A percentile compares a stretch with the other conserved stretches of the same genome.
These are phyloP conservation scores for Ifrita kowaldi DNA, from an alignment of 2,113 vertebrate genomes.

Conservation along the genomic window DNA sequence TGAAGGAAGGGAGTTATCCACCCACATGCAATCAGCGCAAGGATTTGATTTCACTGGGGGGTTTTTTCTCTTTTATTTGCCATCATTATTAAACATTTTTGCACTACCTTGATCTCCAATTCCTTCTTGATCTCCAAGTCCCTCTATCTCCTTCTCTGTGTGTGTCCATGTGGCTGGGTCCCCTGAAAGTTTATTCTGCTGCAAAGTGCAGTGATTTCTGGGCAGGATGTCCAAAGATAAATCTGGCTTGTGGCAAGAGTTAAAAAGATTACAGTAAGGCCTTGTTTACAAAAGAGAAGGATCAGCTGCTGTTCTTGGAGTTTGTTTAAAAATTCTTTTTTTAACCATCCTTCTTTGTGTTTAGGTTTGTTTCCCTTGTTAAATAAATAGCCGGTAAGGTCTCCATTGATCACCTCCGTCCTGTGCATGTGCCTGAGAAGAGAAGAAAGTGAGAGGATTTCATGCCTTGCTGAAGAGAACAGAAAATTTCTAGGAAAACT, in stretches of 20 bases:
- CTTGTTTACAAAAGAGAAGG: conserved; percentile 75
- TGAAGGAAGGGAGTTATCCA: conserved; percentile 18
- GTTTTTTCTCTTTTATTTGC: not conserved
- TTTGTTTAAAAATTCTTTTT: conserved; percentile 78
- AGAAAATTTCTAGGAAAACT: not conserved
- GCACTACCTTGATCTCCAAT: not conserved
- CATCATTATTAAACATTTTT: not conserved
- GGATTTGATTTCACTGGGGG: not conserved
- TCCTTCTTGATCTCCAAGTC: not conserved
- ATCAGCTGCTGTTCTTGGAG: conserved; percentile 62
- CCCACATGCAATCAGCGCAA: not conserved
- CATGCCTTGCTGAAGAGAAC: not conserved
- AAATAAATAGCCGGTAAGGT: conserved; percentile 73
- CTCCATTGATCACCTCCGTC: conserved; percentile 56
- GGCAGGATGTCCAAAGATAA: conserved; percentile 63
- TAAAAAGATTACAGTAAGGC: conserved; percentile 60
- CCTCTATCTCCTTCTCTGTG: not conserved
- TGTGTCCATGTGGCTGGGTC: not conserved
- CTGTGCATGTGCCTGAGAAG: not conserved
- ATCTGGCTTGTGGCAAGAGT: conserved; percentile 56
- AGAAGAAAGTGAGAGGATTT: not conserved
- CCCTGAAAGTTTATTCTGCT: conserved; percentile 23
- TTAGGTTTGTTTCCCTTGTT: conserved; percentile 72
- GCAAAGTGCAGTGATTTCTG: conserved; percentile 24
- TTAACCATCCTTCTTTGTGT: conserved; percentile 71